Evolutionary conservation across 2,888 invertebrate genomes (phyloP), one percentile per base, ranked within the genome.

Genomic region (Brenthis hecate): DNA sequence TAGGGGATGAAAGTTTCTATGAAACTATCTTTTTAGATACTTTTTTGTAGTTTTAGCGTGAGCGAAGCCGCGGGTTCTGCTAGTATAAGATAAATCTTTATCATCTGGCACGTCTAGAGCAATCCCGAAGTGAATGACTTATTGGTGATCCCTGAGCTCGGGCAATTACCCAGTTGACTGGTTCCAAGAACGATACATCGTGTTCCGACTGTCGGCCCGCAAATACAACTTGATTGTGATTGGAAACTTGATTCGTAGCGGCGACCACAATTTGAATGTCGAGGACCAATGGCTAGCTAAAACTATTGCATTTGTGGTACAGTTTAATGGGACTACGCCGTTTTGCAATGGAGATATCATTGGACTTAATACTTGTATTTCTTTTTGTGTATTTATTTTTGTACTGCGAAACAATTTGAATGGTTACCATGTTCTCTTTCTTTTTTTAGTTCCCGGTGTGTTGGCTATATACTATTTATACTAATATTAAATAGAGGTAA

Each of bases 211-310:
- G 62, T 67, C 62, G 23, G 64, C 50, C 62, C 55, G 55, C 68
- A 65, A 68, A 71, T 68, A 71, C 62, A 68, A 69, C 69, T 75
- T 72, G 76, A 76, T 75, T 75, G 76, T 73, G 73, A 77, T 77
- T 74, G 72, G 75, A 72, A 75, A 76, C 73, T 76, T 74, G 77
- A 78, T 77, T 80, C 76, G 75, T 77, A 77, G 54, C 51, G 74
- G 72, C 36, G 36, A 71, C 72, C 68, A 65, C 68, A 68, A 66
- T 71, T 71, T 66, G 60, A 50, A 66, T 61, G 61, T 50, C 32
- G 60, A 48, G 48, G n/a, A 28, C 48, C 47, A n/a, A n/a, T n/a
- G 66, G 53, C n/a, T 58, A 58, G 58, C 58, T 53, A 50, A 66
- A 66, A 66, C 55, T 61, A 66, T 50, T 60, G 61, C 50, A 55